These are phyloP conservation scores for Lophius piscatorius DNA, from an alignment of 2,113 vertebrate species.

Conservation along the genomic window DNA sequence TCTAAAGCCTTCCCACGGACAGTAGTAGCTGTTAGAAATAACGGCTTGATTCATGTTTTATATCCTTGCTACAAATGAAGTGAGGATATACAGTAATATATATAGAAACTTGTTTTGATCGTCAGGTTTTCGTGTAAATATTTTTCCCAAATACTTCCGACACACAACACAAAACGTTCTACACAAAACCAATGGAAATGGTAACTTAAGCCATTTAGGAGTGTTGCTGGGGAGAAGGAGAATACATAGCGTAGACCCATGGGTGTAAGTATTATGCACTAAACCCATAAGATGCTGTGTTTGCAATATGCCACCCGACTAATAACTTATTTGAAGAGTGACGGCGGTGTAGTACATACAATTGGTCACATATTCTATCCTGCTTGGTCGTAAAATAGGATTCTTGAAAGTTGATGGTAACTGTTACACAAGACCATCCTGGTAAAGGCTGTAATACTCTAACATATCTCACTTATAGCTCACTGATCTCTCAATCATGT, in stretches of 20 bases:
- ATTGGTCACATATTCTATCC: not conserved
- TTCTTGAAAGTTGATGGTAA: slow-evolving; percentile 3
- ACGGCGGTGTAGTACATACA: not conserved
- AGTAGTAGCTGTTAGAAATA: not conserved
- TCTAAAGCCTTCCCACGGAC: not conserved
- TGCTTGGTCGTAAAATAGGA: slow-evolving; percentile 6
- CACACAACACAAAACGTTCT: no score
- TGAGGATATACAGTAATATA: no score
- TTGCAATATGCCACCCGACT: no score
- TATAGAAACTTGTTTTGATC: no score
- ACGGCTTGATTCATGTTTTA: not conserved
- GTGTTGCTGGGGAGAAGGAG: no score
- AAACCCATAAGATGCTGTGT: not conserved
- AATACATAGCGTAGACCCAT: not conserved
- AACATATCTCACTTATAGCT: not conserved
- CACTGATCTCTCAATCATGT: not conserved
- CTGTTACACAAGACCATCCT: slow-evolving; percentile 22
- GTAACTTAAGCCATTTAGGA: no score
- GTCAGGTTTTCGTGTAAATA: no score
- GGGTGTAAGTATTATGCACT: not conserved
- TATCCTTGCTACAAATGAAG: no score
- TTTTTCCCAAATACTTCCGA: no score
- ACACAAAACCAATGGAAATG: no score
- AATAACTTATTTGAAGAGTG: no score
- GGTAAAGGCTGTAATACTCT: slow-evolving; percentile 8